These are phyloP conservation scores for Idaea straminata DNA, from an alignment of 2,888 invertebrate genomes.

Conservation along the genomic window DNA sequence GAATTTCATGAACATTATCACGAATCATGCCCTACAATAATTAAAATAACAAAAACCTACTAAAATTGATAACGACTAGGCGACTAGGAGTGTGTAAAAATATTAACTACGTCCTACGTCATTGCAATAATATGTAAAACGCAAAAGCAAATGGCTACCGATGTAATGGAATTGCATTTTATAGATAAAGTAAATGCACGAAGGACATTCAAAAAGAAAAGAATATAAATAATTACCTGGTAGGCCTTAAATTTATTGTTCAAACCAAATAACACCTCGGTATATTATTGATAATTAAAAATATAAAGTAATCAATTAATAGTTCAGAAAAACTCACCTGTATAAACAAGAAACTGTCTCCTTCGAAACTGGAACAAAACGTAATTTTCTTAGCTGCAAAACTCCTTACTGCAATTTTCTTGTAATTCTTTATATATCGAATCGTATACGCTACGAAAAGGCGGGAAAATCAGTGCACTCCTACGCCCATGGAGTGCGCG, in stretches of 20 bases:
- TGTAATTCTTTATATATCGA: slow-evolving; percentile 27
- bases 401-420: background rate
- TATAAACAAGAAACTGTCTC: background rate
- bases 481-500: slow-evolving; percentile 31
- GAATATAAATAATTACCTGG: background rate
- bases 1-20: too few relatives aligned
- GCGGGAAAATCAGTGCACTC: slow-evolving; percentile 35
- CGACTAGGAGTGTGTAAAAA: background rate
- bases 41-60: too few relatives aligned
- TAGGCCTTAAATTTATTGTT: background rate
- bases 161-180: background rate
- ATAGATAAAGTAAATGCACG: background rate
- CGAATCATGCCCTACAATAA: too few relatives aligned
- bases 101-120: background rate
- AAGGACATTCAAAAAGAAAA: background rate
- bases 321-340: background rate
- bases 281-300: background rate
- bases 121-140: background rate
- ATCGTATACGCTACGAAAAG: slow-evolving; percentile 27
- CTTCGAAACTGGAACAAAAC: background rate
- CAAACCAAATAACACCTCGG: background rate
- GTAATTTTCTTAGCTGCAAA: background rate
- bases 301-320: background rate
- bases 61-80: background rate
- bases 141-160: background rate